phyloP scores from a whole-genome alignment of 2,888 invertebrate genomes.

The Brenthis ino region DNA sequence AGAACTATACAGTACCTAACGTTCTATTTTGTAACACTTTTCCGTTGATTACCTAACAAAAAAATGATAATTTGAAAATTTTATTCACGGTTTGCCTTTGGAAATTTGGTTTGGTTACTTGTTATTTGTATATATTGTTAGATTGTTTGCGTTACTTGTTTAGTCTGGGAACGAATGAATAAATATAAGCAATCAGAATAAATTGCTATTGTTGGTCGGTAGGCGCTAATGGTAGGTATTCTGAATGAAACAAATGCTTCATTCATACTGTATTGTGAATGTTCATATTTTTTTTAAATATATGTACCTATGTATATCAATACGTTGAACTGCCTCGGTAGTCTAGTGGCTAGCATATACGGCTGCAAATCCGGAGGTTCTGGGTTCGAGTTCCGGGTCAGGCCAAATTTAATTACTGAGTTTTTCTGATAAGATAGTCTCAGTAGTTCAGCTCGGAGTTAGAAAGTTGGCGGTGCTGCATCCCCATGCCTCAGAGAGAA shows the following conservation, averaged over 20 bases:
- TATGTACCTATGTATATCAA: neutral
- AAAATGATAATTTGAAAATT: conserved; percentile 14
- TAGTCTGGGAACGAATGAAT: conserved; percentile 45
- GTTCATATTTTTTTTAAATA: neutral
- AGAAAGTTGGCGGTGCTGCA: too few species aligned
- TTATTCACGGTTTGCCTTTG: conserved; percentile 19
- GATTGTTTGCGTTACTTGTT: conserved; percentile 31
- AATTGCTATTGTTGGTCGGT: conserved; percentile 33
- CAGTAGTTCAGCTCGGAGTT: too few species aligned
- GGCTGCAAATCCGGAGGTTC: too few species aligned
- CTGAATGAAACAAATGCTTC: conserved; percentile 4
- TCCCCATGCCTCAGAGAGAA: too few species aligned
- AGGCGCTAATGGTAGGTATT: conserved; percentile 16
- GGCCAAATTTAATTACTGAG: too few species aligned
- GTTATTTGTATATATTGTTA: conserved; percentile 40
- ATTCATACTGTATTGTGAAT: neutral
- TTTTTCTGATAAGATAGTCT: too few species aligned
- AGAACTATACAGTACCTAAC: too few species aligned
- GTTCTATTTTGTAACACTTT: neutral
- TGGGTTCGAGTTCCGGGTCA: too few species aligned
- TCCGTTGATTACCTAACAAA: conserved; percentile 17
- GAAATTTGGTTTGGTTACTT: conserved; percentile 29
- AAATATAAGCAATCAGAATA: conserved; percentile 48
- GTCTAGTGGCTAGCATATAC: too few species aligned
- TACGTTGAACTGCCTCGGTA: too few species aligned